These are phyloP conservation scores for Acronicta psi DNA, from an alignment of 2,888 invertebrate species.

Conservation along the genomic window DNA sequence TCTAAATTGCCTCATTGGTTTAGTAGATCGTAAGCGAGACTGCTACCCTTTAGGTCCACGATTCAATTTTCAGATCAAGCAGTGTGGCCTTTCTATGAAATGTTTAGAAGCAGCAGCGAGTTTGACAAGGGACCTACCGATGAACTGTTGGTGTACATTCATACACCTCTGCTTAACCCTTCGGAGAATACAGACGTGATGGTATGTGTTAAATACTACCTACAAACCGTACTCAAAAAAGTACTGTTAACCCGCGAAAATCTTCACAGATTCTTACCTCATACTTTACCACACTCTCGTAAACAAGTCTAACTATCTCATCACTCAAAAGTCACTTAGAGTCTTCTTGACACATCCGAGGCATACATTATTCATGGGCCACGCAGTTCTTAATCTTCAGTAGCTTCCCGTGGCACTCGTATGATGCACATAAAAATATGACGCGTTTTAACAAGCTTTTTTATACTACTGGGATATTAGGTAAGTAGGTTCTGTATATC, in stretches of 20 bases:
- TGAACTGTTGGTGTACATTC: too few relatives aligned
- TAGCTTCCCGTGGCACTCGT: conserved; percentile 42
- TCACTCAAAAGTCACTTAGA: conserved; percentile 58
- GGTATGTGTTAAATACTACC: too few relatives aligned
- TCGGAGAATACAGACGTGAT: too few relatives aligned
- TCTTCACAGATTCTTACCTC: conserved; percentile 14
- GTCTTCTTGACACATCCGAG: conserved; percentile 60
- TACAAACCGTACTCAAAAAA: background rate
- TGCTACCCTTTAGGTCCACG: too few relatives aligned
- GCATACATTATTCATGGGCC: conserved; percentile 74
- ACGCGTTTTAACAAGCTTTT: conserved; percentile 64
- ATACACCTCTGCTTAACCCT: too few relatives aligned
- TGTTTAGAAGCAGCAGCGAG: too few relatives aligned
- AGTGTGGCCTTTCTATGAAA: too few relatives aligned
- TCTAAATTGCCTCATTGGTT: too few relatives aligned
- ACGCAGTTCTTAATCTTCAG: conserved; percentile 57
- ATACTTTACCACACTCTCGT: conserved; percentile 9
- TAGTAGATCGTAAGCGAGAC: too few relatives aligned
- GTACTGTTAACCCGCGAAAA: background rate
- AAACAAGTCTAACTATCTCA: conserved; percentile 48
- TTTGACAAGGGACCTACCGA: too few relatives aligned
- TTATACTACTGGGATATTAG: conserved; percentile 33
- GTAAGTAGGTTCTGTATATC: background rate
- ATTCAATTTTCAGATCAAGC: too few relatives aligned
- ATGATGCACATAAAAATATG: conserved; percentile 59